Percentiles rank a stretch among this genome's conserved stretches.
These are phyloP conservation scores for Cercopithecus neglectus DNA, from an alignment of 2,797 vertebrate species.

Conservation along the genomic window DNA sequence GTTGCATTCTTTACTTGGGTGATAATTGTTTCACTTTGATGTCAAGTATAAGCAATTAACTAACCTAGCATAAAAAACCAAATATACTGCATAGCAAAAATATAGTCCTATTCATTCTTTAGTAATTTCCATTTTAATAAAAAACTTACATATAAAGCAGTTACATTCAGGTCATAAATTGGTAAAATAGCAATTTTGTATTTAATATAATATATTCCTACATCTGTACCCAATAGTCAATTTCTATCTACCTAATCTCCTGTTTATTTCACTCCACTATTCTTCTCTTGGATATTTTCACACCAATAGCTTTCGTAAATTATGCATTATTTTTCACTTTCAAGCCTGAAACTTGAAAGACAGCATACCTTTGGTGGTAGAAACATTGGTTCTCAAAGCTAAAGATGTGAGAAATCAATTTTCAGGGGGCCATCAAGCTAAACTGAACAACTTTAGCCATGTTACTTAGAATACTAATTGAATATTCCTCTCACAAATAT, in stretches of 20 bases:
- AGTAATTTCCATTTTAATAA: slow-evolving; percentile 17
- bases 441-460: neutral
- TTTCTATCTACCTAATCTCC: neutral
- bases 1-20: neutral
- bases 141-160: neutral
- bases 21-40: neutral
- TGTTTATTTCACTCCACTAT: neutral
- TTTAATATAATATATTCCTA: neutral
- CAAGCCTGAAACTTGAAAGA: neutral
- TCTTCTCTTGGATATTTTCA: neutral
- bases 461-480: neutral
- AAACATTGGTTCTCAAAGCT: neutral
- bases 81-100: neutral
- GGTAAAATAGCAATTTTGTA: neutral
- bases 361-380: neutral
- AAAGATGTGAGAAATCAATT: neutral
- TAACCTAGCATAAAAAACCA: neutral
- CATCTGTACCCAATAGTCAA: neutral
- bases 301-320: neutral
- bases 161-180: neutral
- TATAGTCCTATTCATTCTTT: neutral
- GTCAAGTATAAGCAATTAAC: neutral
- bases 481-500: neutral
- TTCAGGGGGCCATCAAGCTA: neutral
- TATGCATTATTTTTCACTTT: neutral